These are phyloP conservation scores for Neotoxoptera formosana DNA, from an alignment of 1,140 invertebrate species.

Conservation along the genomic window DNA sequence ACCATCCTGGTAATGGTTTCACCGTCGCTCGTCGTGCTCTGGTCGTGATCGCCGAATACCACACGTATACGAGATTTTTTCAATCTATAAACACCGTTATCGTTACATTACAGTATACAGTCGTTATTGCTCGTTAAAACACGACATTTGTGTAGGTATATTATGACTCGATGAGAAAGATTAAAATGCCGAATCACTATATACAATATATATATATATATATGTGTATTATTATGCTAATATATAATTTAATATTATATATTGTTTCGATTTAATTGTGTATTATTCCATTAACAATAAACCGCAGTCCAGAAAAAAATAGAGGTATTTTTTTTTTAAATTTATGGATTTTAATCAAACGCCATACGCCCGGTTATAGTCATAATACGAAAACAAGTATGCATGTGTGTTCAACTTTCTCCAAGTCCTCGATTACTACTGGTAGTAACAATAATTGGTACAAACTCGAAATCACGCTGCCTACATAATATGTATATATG, in stretches of 20 bases:
- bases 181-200: not conserved
- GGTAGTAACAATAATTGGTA: not conserved
- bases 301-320: not conserved
- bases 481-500: not conserved
- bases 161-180: not conserved
- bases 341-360: not conserved
- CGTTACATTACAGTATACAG: not conserved
- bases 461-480: constrained; percentile 33
- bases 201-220: no score
- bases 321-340: not conserved
- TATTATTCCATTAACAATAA: not conserved
- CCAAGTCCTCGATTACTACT: constrained; percentile 27
- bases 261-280: no score
- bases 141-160: not conserved
- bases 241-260: not conserved
- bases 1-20: constrained; percentile 78
- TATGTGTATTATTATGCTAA: not conserved
- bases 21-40: constrained; percentile 77
- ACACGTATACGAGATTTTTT: constrained; percentile 80
- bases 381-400: constrained; percentile 21
- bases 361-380: not conserved
- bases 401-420: constrained; percentile 26
- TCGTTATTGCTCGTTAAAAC: not conserved
- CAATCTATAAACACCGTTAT: constrained; percentile 66
- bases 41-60: constrained; percentile 82